Percentiles rank a stretch among this genome's conserved stretches.
Evolutionary conservation across 2,888 invertebrate species (phyloP).

Genomic region (Heliconius charithonia): DNA sequence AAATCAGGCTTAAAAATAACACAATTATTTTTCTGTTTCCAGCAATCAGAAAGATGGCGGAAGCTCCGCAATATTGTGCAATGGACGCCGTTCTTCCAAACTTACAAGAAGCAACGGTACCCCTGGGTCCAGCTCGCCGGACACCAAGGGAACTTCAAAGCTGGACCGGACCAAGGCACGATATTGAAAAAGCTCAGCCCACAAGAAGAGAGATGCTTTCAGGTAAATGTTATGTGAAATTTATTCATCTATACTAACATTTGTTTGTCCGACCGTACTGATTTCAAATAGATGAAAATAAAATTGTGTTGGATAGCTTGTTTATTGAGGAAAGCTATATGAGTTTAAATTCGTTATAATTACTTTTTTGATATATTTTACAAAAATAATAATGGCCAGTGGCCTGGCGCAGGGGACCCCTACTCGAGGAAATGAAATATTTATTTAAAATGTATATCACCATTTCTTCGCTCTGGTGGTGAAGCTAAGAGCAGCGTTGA

Average conservation of each 20-base stretch:
- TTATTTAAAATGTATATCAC: too few relatives aligned
- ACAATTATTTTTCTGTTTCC: constrained; percentile 64
- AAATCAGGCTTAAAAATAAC: background rate
- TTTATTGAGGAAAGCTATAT: too few relatives aligned
- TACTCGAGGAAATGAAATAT: too few relatives aligned
- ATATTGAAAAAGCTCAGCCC: constrained; percentile 96
- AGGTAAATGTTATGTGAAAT: constrained; percentile 76
- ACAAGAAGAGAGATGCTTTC: constrained; percentile 95
- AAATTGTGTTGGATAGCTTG: too few relatives aligned
- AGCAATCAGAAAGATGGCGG: constrained; percentile 95
- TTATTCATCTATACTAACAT: background rate
- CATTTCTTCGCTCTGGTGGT: too few relatives aligned
- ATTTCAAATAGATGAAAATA: too few relatives aligned
- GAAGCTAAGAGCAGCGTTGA: too few relatives aligned
- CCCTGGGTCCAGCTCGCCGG: constrained; percentile 98
- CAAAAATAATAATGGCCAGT: too few relatives aligned
- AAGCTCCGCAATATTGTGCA: constrained; percentile 97
- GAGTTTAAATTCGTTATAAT: too few relatives aligned
- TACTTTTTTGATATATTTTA: too few relatives aligned
- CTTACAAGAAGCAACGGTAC: constrained; percentile 97
- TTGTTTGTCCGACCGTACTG: too few relatives aligned
- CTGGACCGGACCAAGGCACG: constrained; percentile 96
- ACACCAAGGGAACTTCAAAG: constrained; percentile 97
- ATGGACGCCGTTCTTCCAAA: constrained; percentile 98
- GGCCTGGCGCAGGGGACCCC: too few relatives aligned